Base-by-base conservation (phyloP, 2,797 vertebrate genomes). In the Macroramphosus scolopax region DNA sequence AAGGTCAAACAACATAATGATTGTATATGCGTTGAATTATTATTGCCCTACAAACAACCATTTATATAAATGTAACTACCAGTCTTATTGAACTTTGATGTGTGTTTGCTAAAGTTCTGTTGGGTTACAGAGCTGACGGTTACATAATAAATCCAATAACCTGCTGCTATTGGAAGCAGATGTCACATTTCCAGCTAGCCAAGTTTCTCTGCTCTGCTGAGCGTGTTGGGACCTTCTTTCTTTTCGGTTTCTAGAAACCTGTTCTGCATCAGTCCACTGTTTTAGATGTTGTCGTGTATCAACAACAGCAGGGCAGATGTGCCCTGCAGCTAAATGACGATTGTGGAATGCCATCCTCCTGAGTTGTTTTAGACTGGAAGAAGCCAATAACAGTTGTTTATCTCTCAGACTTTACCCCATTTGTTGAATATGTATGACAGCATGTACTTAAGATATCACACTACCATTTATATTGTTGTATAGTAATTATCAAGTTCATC, bases 121-220 rank as follows among this genome's bases (percentile, higher is more conserved):
- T 10, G 22, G 46, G 29, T 18, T 47, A 40, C 43, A 34, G 3
- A 1, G 11, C 17, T 9, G 29, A 50, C 20, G 25, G 64, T 81
- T 75, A 42, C 53, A 44, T 69, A 78, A 83, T 52, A 14, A 32
- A 66, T 69, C 38, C 48, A 68, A 68, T 77, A 68, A 60, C 42
- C 49, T 39, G 28, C 24, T 31, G 37, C 42, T 60, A 85, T 80
- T 83, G 38, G 31, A 83, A 81, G 30, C 78, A 82, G 78, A 77
- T 85, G 80, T 73, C 3, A 39, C 47, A 38, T 31, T 48, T 79
- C 35, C 31, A 54, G 25, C 47, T 25, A 32, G 39, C 46, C 18
- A 28, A 26, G 24, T 34, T 55, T 33, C 17, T 51, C 6, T 38
- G 40, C 40, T 56, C 13, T 5, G 13, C 50, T 53, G 63, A 17